Percentiles rank a stretch among this genome's conserved stretches.
Conservation (phyloP, 2,888 invertebrate genomes). For the Tenthredo scrophulariae region DNA sequence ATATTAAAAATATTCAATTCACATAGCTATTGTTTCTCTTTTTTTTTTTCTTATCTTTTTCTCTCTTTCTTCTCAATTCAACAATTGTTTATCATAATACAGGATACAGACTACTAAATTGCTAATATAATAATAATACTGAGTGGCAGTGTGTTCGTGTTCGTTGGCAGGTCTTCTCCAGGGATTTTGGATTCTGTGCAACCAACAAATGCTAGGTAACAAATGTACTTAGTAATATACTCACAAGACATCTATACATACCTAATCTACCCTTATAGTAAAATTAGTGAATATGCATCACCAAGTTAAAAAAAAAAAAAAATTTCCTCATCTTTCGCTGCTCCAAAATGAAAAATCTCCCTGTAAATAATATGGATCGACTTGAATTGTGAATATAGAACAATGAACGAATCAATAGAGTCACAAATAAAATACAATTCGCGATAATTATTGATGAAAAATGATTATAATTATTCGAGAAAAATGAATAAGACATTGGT, state of each 20-base stretch:
- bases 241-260: background rate
- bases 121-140: slow-evolving; percentile 67
- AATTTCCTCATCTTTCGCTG: too few species aligned
- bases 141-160: slow-evolving; percentile 70
- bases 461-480: too few species aligned
- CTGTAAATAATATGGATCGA: too few species aligned
- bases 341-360: too few species aligned
- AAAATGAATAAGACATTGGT: too few species aligned
- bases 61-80: background rate
- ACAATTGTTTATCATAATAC: background rate
- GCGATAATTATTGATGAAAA: too few species aligned
- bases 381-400: too few species aligned
- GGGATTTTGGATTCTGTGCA: slow-evolving; percentile 73
- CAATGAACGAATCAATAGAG: too few species aligned
- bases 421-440: too few species aligned
- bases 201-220: slow-evolving; percentile 73
- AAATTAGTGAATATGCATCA: background rate
- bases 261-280: background rate
- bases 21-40: background rate
- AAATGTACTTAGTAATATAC: background rate
- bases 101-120: slow-evolving; percentile 31
- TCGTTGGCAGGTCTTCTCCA: slow-evolving; percentile 73
- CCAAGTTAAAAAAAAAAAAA: background rate
- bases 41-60: slow-evolving; percentile 14
- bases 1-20: background rate